Evolutionary conservation across 2,797 vertebrate species (phyloP).

Genomic region (Ibycter americanus): DNA sequence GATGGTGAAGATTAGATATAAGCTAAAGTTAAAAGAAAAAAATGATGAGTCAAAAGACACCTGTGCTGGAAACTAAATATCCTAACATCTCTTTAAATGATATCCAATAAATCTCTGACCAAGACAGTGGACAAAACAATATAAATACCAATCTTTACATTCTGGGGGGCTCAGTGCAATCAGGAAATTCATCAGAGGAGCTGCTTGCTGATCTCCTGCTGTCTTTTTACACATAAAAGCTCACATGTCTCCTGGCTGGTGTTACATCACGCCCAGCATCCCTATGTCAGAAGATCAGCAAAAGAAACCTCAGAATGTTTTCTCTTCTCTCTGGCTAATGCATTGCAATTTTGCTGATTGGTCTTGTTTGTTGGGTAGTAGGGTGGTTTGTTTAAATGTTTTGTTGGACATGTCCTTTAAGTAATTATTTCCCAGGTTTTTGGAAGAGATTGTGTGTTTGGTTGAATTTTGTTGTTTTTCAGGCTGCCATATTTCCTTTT

Average conservation of each 20-base stretch:
- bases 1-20: background rate
- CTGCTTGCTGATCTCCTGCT: conserved; percentile 19
- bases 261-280: background rate
- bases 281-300: background rate
- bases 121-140: background rate
- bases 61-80: background rate
- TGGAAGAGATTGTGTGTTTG: background rate
- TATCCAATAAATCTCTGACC: background rate
- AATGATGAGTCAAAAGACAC: background rate
- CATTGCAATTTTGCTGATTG: background rate
- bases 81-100: conserved; percentile 24
- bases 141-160: conserved; percentile 1
- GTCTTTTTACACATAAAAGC: conserved; percentile 19
- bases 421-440: background rate
- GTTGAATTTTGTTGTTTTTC: background rate
- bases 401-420: background rate
- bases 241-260: conserved; percentile 22
- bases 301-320: background rate
- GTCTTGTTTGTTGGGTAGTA: background rate
- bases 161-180: background rate
- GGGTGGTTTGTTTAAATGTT: background rate
- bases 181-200: conserved; percentile 13
- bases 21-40: background rate
- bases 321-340: background rate
- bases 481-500: background rate